These are phyloP conservation scores for Hydropsyche tenuis DNA, from an alignment of 1,140 invertebrate species.

Conservation along the genomic window DNA sequence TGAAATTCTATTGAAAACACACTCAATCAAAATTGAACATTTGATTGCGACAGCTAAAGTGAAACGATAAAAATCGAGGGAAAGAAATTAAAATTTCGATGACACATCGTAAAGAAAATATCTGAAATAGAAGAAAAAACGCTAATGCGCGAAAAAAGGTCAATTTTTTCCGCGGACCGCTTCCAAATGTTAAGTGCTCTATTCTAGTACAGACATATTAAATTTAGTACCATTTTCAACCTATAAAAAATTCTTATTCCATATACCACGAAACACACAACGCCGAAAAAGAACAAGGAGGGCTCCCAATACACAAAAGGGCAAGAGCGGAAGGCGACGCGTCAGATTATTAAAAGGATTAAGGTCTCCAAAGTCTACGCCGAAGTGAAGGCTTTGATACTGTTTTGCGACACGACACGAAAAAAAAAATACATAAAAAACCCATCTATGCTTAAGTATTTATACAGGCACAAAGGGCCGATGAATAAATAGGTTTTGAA, in stretches of 20 bases:
- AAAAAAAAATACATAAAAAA: slow-evolving; percentile 7
- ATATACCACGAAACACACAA: no score
- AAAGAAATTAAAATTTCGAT: neutral
- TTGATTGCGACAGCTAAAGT: no score
- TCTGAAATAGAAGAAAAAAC: neutral
- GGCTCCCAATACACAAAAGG: slow-evolving; percentile 19
- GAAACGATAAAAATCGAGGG: no score
- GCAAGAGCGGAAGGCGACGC: neutral
- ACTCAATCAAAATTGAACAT: no score
- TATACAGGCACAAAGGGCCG: neutral
- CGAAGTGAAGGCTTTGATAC: slow-evolving; percentile 15
- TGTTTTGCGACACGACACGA: slow-evolving; percentile 8
- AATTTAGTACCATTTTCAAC: neutral
- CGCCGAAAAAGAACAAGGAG: neutral
- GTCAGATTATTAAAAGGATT: slow-evolving; percentile 28
- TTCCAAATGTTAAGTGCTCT: slow-evolving; percentile 27
- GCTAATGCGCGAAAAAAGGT: slow-evolving; percentile 16
- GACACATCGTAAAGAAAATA: neutral
- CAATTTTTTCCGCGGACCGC: neutral
- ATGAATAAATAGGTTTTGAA: slow-evolving; percentile 15
- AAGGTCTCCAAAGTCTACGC: slow-evolving; percentile 15
- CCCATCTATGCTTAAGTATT: neutral
- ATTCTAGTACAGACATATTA: slow-evolving; percentile 2
- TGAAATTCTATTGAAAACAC: no score
- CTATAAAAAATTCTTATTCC: neutral